Evolutionary conservation across 2,797 vertebrate species (phyloP).

Genomic region (Amblyopsis hoosieri): DNA sequence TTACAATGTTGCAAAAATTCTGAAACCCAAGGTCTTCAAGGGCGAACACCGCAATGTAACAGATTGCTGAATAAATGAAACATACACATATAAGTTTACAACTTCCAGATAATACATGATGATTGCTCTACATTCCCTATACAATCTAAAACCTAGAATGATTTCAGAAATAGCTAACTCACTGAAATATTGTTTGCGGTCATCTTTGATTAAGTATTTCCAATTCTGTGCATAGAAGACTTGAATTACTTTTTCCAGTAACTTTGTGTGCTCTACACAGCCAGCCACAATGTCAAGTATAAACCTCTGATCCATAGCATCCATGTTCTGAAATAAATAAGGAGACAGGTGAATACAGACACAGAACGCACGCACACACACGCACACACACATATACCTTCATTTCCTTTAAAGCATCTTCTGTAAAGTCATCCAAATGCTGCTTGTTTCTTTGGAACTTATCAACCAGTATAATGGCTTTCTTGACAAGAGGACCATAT

Average conservation of each 20-base stretch:
- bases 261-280: constrained; percentile 80
- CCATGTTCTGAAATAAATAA: constrained; percentile 65
- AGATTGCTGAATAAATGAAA: constrained; percentile 78
- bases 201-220: constrained; percentile 66
- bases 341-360: background rate
- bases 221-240: constrained; percentile 82
- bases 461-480: constrained; percentile 77
- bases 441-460: constrained; percentile 76
- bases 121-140: background rate
- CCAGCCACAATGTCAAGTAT: constrained; percentile 81
- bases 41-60: constrained; percentile 86
- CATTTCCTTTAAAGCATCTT: constrained; percentile 70
- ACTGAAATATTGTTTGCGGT: constrained; percentile 84
- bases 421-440: constrained; percentile 80
- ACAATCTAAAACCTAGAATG: background rate
- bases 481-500: constrained; percentile 75
- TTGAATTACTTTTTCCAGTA: constrained; percentile 82
- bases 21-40: constrained; percentile 85
- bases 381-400: constrained; percentile 65
- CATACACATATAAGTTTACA: constrained; percentile 1
- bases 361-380: background rate
- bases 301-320: constrained; percentile 72
- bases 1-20: constrained; percentile 82
- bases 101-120: background rate
- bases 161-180: constrained; percentile 43